Evolutionary conservation across 1,140 invertebrate species (phyloP).

Genomic region (Glossosoma conforme): DNA sequence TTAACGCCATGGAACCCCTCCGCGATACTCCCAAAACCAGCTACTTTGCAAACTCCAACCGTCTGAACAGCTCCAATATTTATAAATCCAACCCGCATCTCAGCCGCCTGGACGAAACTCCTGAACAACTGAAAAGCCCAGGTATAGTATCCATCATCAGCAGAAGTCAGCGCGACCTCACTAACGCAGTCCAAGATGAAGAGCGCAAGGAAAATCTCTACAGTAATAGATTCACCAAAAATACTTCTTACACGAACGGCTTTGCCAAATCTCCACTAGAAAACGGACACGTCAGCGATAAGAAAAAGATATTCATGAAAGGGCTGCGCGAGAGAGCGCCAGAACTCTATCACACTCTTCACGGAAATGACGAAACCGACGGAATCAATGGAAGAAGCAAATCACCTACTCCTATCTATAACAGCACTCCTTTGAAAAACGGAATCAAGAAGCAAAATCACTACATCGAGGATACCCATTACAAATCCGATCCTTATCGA

Average conservation of each 20-base stretch:
- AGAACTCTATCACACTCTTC: slow-evolving; percentile 66
- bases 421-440: slow-evolving; percentile 31
- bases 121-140: slow-evolving; percentile 73
- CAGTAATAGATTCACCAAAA: slow-evolving; percentile 51
- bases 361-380: slow-evolving; percentile 55
- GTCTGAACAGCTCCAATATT: slow-evolving; percentile 47
- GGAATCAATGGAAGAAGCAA: slow-evolving; percentile 39
- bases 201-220: slow-evolving; percentile 47
- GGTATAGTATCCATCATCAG: slow-evolving; percentile 78
- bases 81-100: slow-evolving; percentile 75
- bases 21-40: slow-evolving; percentile 43
- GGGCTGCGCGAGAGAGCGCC: slow-evolving; percentile 68
- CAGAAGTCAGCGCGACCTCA: slow-evolving; percentile 71
- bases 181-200: slow-evolving; percentile 47
- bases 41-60: slow-evolving; percentile 40
- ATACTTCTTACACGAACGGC: slow-evolving; percentile 45
- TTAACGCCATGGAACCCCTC: slow-evolving; percentile 55
- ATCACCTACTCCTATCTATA: slow-evolving; percentile 39
- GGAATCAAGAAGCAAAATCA: slow-evolving; percentile 24
- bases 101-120: slow-evolving; percentile 60
- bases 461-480: slow-evolving; percentile 37
- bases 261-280: slow-evolving; percentile 42
- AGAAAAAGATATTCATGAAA: slow-evolving; percentile 66
- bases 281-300: slow-evolving; percentile 51
- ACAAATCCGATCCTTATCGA: slow-evolving; percentile 46